These are phyloP conservation scores for Phainopepla nitens DNA, from an alignment of 2,113 vertebrate species.

Conservation along the genomic window DNA sequence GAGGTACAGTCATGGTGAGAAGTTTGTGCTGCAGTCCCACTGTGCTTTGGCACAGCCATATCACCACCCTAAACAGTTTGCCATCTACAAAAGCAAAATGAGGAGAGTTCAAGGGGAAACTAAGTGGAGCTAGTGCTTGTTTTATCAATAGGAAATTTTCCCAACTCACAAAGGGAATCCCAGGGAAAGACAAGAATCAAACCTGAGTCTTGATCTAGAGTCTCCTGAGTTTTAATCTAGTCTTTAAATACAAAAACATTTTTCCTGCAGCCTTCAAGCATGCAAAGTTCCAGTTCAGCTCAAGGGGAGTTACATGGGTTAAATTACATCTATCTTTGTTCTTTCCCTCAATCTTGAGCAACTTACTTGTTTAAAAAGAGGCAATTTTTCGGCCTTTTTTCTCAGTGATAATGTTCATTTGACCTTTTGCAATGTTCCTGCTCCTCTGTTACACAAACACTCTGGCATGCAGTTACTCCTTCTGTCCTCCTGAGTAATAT, in stretches of 20 bases:
- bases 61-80: background rate
- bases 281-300: background rate
- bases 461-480: background rate
- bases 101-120: background rate
- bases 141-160: background rate
- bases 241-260: conserved; percentile 7
- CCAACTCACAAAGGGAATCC: background rate
- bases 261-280: background rate
- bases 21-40: background rate
- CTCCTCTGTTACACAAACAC: background rate
- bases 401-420: background rate
- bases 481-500: conserved; percentile 38
- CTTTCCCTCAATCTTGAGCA: background rate
- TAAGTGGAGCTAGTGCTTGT: background rate
- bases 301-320: background rate
- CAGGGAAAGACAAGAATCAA: background rate
- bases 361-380: background rate
- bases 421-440: conserved; percentile 29
- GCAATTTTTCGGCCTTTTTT: background rate
- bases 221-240: background rate
- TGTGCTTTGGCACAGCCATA: background rate
- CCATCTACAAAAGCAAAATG: background rate
- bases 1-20: background rate
- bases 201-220: background rate
- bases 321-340: background rate